phyloP scores from a whole-genome alignment of 2,797 vertebrate species.

The Cichlasoma orientale region DNA sequence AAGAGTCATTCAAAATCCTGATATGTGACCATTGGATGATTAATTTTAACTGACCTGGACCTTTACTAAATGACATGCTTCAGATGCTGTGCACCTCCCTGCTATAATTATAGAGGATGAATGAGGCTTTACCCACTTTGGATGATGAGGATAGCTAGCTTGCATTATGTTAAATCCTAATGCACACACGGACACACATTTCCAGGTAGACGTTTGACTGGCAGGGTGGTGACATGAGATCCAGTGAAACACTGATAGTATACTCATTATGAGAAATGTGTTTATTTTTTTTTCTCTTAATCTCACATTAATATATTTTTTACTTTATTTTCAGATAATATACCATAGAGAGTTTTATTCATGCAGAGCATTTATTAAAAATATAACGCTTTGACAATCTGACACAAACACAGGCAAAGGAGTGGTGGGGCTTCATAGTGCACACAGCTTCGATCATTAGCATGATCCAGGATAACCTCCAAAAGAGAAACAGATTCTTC shows the following conservation, averaged over 20 bases:
- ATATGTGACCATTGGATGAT: constrained; percentile 48
- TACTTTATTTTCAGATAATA: constrained; percentile 48
- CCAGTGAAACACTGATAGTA: not conserved
- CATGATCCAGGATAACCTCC: not conserved
- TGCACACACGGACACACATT: constrained; percentile 1
- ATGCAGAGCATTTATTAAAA: constrained; percentile 66
- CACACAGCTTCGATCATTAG: constrained; percentile 2
- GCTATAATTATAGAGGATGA: not conserved
- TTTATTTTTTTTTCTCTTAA: constrained; percentile 29
- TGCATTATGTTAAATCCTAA: not conserved
- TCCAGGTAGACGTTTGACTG: not conserved
- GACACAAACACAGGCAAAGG: constrained; percentile 33
- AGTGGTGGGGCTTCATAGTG: constrained; percentile 2
- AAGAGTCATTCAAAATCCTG: constrained; percentile 57
- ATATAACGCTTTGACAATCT: constrained; percentile 74
- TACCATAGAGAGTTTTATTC: constrained; percentile 49
- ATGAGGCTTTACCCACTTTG: constrained; percentile 3
- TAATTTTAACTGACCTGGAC: constrained; percentile 41
- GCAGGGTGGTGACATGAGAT: constrained; percentile 10
- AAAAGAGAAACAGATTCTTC: constrained; percentile 26
- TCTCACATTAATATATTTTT: constrained; percentile 39
- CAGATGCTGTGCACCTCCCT: constrained; percentile 12
- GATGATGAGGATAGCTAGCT: not conserved
- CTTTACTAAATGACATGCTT: constrained; percentile 24
- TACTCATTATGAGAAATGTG: not conserved